Conservation (phyloP, 2,888 invertebrate genomes). For the Therioaphis trifolii region DNA sequence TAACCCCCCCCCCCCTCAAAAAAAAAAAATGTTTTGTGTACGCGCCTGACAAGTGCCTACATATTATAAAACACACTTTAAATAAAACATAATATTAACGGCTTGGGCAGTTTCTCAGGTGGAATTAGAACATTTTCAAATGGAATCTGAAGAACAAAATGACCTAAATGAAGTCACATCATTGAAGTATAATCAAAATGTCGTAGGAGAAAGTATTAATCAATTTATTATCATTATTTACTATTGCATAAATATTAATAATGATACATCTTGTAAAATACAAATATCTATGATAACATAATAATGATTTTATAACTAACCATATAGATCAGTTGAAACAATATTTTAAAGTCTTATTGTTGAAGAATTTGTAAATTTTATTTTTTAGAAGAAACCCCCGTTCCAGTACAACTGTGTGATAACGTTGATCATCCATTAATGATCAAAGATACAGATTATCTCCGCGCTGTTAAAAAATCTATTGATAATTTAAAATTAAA, state of each 20-base stretch:
- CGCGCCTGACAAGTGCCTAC: too few species aligned
- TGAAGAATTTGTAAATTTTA: too few species aligned
- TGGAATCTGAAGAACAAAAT: slow-evolving; percentile 21
- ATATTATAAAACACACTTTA: too few species aligned
- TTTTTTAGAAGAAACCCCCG: neutral
- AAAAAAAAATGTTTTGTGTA: too few species aligned
- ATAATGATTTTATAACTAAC: too few species aligned
- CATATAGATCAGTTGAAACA: too few species aligned
- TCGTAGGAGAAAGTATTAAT: slow-evolving; percentile 19
- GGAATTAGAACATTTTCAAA: slow-evolving; percentile 20
- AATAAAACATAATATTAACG: too few species aligned
- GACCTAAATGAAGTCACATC: neutral
- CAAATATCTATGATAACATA: too few species aligned
- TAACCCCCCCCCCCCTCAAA: too few species aligned
- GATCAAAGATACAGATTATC: slow-evolving; percentile 32
- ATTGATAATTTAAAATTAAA: slow-evolving; percentile 29
- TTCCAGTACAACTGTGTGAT: neutral
- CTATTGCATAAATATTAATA: neutral
- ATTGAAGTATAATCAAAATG: neutral
- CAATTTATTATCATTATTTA: neutral
- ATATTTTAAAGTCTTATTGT: too few species aligned
- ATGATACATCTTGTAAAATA: neutral
- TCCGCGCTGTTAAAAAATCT: slow-evolving; percentile 17
- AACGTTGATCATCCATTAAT: slow-evolving; percentile 20
- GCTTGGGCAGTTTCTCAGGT: slow-evolving; percentile 11